phyloP scores from a whole-genome alignment of 2,888 invertebrate species.

The Cataglyphis rosenhaueri region DNA sequence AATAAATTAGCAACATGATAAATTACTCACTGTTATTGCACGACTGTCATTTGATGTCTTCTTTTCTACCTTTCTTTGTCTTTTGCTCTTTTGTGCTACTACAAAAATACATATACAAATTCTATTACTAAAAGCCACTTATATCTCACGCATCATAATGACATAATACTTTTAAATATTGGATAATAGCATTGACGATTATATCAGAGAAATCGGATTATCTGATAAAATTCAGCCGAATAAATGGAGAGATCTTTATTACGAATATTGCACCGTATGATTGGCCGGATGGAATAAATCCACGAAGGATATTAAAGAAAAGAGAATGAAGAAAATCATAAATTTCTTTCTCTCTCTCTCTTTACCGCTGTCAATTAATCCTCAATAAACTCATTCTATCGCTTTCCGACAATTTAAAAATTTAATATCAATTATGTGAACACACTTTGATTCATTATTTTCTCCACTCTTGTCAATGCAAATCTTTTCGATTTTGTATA shows the following conservation, averaged over 20 bases:
- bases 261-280: slow-evolving; percentile 29
- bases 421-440: slow-evolving; percentile 72
- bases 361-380: slow-evolving; percentile 52
- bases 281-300: slow-evolving; percentile 52
- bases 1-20: no score
- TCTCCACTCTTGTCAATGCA: slow-evolving; percentile 30
- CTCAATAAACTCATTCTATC: slow-evolving; percentile 59
- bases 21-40: no score
- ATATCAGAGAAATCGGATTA: slow-evolving; percentile 27
- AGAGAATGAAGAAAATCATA: slow-evolving; percentile 58
- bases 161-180: not conserved
- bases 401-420: slow-evolving; percentile 65
- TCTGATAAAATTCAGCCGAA: slow-evolving; percentile 22
- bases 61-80: no score
- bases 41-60: no score
- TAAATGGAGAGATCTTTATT: slow-evolving; percentile 45
- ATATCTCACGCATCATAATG: not conserved
- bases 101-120: not conserved
- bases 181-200: slow-evolving; percentile 28
- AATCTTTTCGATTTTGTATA: slow-evolving; percentile 12
- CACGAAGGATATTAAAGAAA: slow-evolving; percentile 32
- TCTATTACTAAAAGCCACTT: not conserved
- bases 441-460: slow-evolving; percentile 38
- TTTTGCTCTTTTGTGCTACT: no score
- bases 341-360: slow-evolving; percentile 48